Evolutionary conservation across 2,113 vertebrate genomes (phyloP).

Genomic region (Syrrhaptes paradoxus): DNA sequence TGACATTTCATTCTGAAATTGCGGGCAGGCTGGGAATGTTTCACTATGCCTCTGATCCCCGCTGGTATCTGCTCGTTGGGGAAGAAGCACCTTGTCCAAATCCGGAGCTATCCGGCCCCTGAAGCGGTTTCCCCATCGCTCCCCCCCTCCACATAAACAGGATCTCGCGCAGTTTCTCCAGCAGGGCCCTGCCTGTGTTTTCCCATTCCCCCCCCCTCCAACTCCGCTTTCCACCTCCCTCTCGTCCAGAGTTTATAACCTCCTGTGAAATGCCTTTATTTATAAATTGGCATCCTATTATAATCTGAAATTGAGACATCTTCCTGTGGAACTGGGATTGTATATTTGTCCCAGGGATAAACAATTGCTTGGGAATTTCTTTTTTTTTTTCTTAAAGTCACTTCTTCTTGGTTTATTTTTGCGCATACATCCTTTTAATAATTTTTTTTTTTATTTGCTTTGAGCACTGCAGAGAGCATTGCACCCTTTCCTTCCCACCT

Average conservation of each 20-base stretch:
- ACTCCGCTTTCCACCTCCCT: not conserved
- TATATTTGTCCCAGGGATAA: slow-evolving; percentile 60
- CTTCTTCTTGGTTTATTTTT: slow-evolving; percentile 34
- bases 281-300: slow-evolving; percentile 61
- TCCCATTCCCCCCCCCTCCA: not conserved
- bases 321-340: slow-evolving; percentile 51
- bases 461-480: no score
- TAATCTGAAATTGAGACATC: slow-evolving; percentile 60
- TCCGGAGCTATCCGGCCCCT: not conserved
- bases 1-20: slow-evolving; percentile 39
- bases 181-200: not conserved
- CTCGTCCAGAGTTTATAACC: slow-evolving; percentile 29
- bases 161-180: not conserved
- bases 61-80: slow-evolving; percentile 12
- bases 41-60: slow-evolving; percentile 51
- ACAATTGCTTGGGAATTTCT: slow-evolving; percentile 46
- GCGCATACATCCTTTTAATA: not conserved
- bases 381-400: not conserved
- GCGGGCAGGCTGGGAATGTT: slow-evolving; percentile 25
- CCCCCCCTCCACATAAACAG: not conserved
- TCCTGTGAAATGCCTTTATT: slow-evolving; percentile 60
- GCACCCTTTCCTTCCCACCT: not conserved
- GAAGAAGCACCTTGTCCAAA: slow-evolving; percentile 38
- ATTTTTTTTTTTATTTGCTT: not conserved
- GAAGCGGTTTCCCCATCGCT: not conserved